Base-by-base conservation (phyloP, 2,888 invertebrate genomes). In the Hanleya hanleyi region DNA sequence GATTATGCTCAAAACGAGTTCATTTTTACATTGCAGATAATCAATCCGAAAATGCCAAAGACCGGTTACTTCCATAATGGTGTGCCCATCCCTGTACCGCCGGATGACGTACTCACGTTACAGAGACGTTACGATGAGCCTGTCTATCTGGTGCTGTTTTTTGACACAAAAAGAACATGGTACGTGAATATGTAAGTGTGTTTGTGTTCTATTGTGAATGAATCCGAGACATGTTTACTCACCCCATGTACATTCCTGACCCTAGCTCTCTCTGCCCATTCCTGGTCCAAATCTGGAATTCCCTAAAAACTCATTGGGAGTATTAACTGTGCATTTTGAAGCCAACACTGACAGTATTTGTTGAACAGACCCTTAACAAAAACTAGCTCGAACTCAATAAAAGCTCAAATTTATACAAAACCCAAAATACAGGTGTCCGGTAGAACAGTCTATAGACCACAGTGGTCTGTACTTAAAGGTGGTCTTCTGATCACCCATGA, bases 151-250 rank as follows among this genome's bases (percentile, higher is more conserved):
- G 97, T 98, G 32, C 92, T 98, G 9, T 98, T 98, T 92, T 98
- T 98, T 90, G 98, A 98, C 90, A 96, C 95, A 1, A 98, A 98
- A 91, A 93, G 97, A 51, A 98, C 97, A 1, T 98, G 98, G 94
- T 93, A 87, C 89, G 90, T 82, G 38, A 12, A 47, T 37, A 22
- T 33, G n/a, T 41, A 65, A 64, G 64, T 64, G 35, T 37, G 38
- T 64, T 64, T 64, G 38, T 18, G 37, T 37, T 37, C 64, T 64
- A 37, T 64, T 26, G n/a, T 32, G 38, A 64, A 64, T 37, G 64
- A 15, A 64, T n/a, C 64, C 15, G 64, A 35, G 36, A 64, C 9
- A 15, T 64, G 15, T 22, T 29, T 57, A 9, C 9, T 22, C 9
- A 57, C 57, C 26, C n/a, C 22, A 9, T 57, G 12, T 12, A 9